Conservation (phyloP, 2,888 invertebrate species). For the Drosophila dives region DNA sequence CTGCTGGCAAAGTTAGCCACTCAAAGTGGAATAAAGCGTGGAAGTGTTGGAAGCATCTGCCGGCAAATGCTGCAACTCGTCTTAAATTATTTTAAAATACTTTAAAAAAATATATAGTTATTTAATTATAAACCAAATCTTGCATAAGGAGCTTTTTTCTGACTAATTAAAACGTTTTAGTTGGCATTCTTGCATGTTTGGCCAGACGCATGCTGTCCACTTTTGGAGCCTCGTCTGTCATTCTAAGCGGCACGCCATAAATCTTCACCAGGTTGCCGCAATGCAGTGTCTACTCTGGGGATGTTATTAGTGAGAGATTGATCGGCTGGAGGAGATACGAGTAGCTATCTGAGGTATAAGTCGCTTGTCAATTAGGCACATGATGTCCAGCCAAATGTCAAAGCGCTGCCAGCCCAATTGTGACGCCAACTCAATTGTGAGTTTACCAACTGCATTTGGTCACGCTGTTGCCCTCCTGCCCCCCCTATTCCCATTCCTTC, state of each 20-base stretch:
- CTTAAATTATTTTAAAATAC: not conserved
- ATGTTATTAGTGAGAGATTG: conserved; percentile 65
- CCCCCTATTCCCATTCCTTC: not conserved
- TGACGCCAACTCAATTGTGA: conserved; percentile 71
- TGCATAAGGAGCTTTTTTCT: not conserved
- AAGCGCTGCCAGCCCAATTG: conserved; percentile 71
- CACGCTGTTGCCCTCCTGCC: conserved; percentile 39
- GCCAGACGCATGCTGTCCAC: conserved; percentile 58
- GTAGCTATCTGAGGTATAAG: conserved; percentile 11
- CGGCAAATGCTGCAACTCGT: not conserved
- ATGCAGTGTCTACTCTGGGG: conserved; percentile 44
- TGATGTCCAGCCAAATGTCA: conserved; percentile 54
- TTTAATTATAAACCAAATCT: not conserved
- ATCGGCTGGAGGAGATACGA: not conserved
- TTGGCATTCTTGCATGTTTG: conserved; percentile 66
- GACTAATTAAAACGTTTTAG: conserved; percentile 74
- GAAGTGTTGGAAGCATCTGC: not conserved
- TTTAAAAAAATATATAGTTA: not conserved
- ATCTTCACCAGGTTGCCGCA: conserved; percentile 46
- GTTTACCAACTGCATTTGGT: conserved; percentile 71
- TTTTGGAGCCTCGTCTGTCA: conserved; percentile 50
- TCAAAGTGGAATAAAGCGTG: not conserved
- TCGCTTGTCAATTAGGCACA: conserved; percentile 72
- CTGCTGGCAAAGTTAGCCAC: not conserved
- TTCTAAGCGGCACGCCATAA: conserved; percentile 67